phyloP scores from a whole-genome alignment of 2,797 vertebrate genomes.

The Enteromius thamalakanensis region DNA sequence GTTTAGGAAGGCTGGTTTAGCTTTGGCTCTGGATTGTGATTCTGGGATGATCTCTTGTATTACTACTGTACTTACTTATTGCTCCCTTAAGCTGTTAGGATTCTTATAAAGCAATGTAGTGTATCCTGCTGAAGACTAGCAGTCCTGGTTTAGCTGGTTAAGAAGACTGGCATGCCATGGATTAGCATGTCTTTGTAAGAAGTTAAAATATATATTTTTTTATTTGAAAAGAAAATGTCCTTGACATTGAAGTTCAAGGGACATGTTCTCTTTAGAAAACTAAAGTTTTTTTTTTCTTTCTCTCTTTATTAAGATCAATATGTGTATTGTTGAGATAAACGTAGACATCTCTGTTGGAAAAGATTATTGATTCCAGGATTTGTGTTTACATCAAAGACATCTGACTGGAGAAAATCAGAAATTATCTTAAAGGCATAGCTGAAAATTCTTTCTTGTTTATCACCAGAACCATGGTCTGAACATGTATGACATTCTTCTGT shows the following conservation, averaged over 20 bases:
- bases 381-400: conserved; percentile 8
- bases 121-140: not conserved
- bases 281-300: not conserved
- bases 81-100: not conserved
- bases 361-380: not conserved
- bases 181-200: not conserved
- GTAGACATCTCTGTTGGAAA: not conserved
- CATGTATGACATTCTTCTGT: not conserved
- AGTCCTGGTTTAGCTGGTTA: not conserved
- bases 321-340: not conserved
- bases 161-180: not conserved
- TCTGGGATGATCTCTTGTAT: conserved; percentile 4
- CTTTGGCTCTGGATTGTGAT: not conserved
- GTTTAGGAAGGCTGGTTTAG: not conserved
- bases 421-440: not conserved
- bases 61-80: not conserved
- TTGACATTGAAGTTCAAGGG: not conserved
- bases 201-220: not conserved
- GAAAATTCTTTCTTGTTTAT: not conserved
- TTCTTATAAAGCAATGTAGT: not conserved
- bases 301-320: not conserved
- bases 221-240: not conserved
- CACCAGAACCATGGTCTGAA: not conserved
- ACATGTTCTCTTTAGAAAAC: conserved; percentile 1
- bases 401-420: not conserved